These are phyloP conservation scores for Ophion obscuratus DNA, from an alignment of 2,888 invertebrate genomes.

Conservation along the genomic window DNA sequence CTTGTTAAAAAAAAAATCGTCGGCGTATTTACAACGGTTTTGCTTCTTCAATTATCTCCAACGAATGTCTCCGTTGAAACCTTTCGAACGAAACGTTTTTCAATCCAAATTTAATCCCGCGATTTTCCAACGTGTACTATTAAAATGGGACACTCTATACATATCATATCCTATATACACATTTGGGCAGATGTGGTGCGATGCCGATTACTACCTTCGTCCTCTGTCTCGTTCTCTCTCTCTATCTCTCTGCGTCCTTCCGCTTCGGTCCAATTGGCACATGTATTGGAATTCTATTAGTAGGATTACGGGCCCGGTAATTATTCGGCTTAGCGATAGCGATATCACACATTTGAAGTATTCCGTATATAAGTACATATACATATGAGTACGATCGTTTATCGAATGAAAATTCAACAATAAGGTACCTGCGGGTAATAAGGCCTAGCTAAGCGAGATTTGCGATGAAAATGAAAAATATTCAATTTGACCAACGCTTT, in stretches of 20 bases:
- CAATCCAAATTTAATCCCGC: neutral
- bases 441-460: no score
- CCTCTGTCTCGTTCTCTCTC: neutral
- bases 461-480: no score
- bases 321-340: conserved; percentile 77
- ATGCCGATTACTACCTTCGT: neutral
- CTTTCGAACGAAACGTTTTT: neutral
- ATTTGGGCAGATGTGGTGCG: neutral
- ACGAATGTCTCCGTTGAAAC: neutral
- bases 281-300: conserved; percentile 81
- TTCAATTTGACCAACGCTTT: no score
- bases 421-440: no score
- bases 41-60: neutral
- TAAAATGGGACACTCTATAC: neutral
- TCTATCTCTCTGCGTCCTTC: neutral
- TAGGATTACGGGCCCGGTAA: conserved; percentile 77
- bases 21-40: neutral
- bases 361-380: conserved; percentile 1
- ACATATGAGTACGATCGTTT: neutral
- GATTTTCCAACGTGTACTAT: neutral
- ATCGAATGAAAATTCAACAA: neutral
- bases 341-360: conserved; percentile 71
- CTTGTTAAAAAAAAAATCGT: neutral
- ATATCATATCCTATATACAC: neutral
- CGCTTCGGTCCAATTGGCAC: conserved; percentile 77